Base-by-base conservation (phyloP, 2,797 vertebrate species). In the Trichosurus vulpecula region DNA sequence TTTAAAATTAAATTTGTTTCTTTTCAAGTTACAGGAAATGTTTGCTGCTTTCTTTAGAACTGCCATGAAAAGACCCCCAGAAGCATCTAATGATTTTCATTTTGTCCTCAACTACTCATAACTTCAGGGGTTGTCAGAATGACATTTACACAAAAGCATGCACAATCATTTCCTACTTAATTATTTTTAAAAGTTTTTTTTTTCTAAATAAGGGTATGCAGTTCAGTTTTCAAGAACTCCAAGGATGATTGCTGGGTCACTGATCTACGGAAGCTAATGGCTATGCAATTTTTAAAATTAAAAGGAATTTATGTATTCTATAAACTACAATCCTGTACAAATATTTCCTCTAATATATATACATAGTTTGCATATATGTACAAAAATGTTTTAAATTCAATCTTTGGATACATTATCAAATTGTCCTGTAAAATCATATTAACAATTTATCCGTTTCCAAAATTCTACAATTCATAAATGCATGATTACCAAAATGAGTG, bases 381-480 rank as follows among this genome's bases (percentile, higher is more conserved):
- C 22, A 87, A 51, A 81, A 87, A 87, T 87, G 22, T 47, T 87
- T 87, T 27, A 81, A 81, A 87, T 87, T 25, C 41, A 47, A 8
- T 47, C 74, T 87, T 47, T 51, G 41, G 41, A 51, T 27, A 25
- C 8, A 11, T 51, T 27, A 87, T 27, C 9, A 51, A 87, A 87
- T 51, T 51, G 41, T 87, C 9, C 41, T 81, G 3, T 51, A 87
- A 87, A 87, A 51, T 9, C 3, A 47, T 27, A 87, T 47, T 51
- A 87, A 47, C 74, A 53, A 47, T 91, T 90, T 52, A 93, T 10
- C 27, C 55, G n/a, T 90, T 96, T 90, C 54, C 55, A 89, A 95
- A 95, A 81, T 92, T 95, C 94, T 74, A 6, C 55, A 95, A 91
- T 93, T 95, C 58, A 96, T 25, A 92, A 35, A 81, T 47, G n/a